Evolutionary conservation across 1,140 invertebrate genomes (phyloP).

Genomic region (Dendrolimus kikuchii): DNA sequence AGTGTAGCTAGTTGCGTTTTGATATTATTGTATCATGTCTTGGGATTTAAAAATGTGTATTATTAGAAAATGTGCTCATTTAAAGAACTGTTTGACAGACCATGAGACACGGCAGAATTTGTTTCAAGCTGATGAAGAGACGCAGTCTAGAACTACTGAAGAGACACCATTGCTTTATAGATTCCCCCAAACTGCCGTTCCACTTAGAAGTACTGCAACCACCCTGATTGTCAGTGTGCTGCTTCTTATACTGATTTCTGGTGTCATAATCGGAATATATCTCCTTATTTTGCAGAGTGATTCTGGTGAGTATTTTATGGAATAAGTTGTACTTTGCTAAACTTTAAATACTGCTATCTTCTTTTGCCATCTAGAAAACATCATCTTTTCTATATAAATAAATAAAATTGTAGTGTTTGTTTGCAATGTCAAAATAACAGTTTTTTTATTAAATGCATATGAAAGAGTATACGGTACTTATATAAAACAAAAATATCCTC

Average conservation of each 20-base stretch:
- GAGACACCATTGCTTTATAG: conserved; percentile 27
- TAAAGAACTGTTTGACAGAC: conserved; percentile 16
- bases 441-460: too few species aligned
- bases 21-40: neutral
- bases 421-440: too few species aligned
- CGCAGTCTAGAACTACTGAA: conserved; percentile 12
- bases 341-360: neutral
- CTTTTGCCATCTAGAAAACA: neutral
- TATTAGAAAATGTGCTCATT: conserved; percentile 1
- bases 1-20: too few species aligned
- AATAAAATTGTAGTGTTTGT: too few species aligned
- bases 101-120: conserved; percentile 27
- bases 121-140: conserved; percentile 13
- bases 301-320: conserved; percentile 23
- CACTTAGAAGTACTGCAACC: conserved; percentile 11
- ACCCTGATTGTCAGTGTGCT: conserved; percentile 26
- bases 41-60: conserved; percentile 8
- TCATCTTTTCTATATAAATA: neutral
- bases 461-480: too few species aligned
- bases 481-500: too few species aligned
- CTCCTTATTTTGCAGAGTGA: conserved; percentile 29
- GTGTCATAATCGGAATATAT: conserved; percentile 36
- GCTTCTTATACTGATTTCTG: conserved; percentile 24
- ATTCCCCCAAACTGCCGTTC: conserved; percentile 14
- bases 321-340: neutral